Evolutionary conservation across 2,797 vertebrate genomes (phyloP).

Genomic region (Chrysocyon brachyurus): DNA sequence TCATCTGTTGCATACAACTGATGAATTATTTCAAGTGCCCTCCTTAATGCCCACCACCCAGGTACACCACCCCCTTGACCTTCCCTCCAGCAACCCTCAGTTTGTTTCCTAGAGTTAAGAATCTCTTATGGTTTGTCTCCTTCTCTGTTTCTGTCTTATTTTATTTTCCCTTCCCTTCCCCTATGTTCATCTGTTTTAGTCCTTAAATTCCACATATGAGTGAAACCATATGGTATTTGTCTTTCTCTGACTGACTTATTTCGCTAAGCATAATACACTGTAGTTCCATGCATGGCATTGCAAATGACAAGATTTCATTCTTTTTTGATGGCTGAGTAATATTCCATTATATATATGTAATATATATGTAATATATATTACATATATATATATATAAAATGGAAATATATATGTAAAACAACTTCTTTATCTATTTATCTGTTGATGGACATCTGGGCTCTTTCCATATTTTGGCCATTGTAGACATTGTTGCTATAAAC

Average conservation of each 20-base stretch:
- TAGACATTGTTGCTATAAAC: not conserved
- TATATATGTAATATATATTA: too few species aligned
- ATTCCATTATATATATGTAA: not conserved
- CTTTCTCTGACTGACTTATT: not conserved
- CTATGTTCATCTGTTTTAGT: not conserved
- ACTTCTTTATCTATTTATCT: not conserved
- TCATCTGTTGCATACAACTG: not conserved
- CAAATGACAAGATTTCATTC: not conserved
- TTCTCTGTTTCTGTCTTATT: not conserved
- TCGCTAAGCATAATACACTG: not conserved
- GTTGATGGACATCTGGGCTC: not conserved
- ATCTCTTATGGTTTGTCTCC: not conserved
- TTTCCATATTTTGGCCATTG: not conserved
- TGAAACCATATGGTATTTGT: not conserved
- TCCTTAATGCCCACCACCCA: not conserved
- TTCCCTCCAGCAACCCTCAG: not conserved
- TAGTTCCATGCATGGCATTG: not conserved
- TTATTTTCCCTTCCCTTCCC: not conserved
- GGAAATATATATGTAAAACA: too few species aligned
- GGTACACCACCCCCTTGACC: not conserved
- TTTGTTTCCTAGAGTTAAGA: not conserved
- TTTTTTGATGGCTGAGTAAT: not conserved
- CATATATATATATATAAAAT: too few species aligned
- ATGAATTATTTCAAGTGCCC: not conserved
- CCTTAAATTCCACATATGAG: not conserved